A percentile compares a stretch with the other conserved stretches of the same genome.
These are phyloP conservation scores for Athene noctua DNA, from an alignment of 2,113 vertebrate genomes.

Conservation along the genomic window DNA sequence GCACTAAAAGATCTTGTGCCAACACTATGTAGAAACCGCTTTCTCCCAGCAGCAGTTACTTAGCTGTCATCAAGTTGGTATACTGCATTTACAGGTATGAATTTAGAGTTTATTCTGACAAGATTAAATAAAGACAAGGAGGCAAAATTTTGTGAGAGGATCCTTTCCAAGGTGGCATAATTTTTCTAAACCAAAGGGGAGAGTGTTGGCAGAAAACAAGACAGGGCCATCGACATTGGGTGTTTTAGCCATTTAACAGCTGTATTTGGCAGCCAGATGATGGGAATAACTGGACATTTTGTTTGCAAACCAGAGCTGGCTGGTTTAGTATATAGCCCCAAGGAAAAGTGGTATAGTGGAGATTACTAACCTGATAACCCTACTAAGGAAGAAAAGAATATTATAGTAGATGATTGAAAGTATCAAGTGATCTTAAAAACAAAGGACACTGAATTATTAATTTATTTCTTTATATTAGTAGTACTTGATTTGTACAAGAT, in stretches of 20 bases:
- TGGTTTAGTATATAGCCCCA: background rate
- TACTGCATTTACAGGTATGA: background rate
- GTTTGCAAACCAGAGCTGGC: background rate
- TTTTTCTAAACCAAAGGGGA: background rate
- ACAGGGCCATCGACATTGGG: background rate
- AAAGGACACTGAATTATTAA: background rate
- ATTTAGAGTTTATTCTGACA: background rate
- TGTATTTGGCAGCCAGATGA: background rate
- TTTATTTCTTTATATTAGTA: background rate
- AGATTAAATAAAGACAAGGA: background rate
- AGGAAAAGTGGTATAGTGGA: background rate
- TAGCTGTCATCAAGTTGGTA: background rate
- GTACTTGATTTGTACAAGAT: background rate
- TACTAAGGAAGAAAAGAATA: background rate
- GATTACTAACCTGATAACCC: background rate
- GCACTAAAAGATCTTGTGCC: background rate
- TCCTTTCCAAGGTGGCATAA: background rate
- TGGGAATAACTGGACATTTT: background rate
- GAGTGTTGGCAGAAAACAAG: background rate
- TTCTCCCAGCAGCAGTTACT: background rate
- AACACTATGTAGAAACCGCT: background rate
- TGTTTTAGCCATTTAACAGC: background rate
- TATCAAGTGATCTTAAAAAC: background rate
- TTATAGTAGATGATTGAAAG: background rate
- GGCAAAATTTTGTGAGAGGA: background rate